phyloP scores from a whole-genome alignment of 1,140 invertebrate species.

The Brachionus plicatilis region DNA sequence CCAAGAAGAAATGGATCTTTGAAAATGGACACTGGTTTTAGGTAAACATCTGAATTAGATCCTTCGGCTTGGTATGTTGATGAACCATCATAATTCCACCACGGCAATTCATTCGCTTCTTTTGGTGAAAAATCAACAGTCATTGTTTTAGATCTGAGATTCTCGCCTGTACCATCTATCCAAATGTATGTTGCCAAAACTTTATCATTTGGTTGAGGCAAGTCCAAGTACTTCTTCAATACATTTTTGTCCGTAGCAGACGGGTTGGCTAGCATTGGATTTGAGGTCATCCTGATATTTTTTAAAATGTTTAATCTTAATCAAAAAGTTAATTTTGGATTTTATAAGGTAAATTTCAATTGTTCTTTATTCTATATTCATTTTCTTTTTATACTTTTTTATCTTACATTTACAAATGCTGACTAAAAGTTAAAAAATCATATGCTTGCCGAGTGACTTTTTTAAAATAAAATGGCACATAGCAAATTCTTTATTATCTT shows the following conservation, averaged over 20 bases:
- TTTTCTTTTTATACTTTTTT: neutral
- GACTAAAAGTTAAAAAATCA: neutral
- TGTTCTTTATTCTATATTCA: neutral
- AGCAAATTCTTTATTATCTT: neutral
- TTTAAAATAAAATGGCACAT: neutral
- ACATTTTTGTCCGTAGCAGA: slow-evolving; percentile 33
- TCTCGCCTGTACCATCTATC: slow-evolving; percentile 88
- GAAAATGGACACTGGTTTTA: slow-evolving; percentile 81
- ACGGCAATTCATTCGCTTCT: slow-evolving; percentile 72
- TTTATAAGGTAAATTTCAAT: neutral
- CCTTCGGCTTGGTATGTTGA: slow-evolving; percentile 61
- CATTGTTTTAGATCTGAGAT: slow-evolving; percentile 76
- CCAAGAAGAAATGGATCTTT: slow-evolving; percentile 78
- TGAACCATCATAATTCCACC: slow-evolving; percentile 94
- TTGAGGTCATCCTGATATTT: neutral
- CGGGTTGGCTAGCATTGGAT: slow-evolving; percentile 36
- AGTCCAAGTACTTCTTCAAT: slow-evolving; percentile 24
- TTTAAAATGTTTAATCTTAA: neutral
- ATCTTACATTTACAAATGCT: neutral
- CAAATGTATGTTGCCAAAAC: slow-evolving; percentile 68
- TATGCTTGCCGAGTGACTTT: neutral
- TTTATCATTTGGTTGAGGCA: slow-evolving; percentile 20
- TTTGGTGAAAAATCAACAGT: slow-evolving; percentile 74
- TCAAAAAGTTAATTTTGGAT: too few relatives aligned
- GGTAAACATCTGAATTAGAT: slow-evolving; percentile 73